Conservation (phyloP, 1,140 invertebrate genomes). For the Drosophila subobscura region DNA sequence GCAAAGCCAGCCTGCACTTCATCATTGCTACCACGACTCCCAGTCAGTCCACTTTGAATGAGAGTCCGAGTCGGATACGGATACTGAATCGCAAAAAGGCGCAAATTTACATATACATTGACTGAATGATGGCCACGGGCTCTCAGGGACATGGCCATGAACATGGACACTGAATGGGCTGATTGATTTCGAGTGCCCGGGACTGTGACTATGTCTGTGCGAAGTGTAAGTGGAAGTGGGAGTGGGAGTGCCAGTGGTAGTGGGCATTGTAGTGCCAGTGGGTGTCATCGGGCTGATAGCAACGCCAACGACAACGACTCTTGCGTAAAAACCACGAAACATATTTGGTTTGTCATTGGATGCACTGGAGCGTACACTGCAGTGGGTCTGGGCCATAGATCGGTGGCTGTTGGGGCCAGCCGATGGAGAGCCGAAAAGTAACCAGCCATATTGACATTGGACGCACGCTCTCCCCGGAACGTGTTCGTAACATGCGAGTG, state of each 20-base stretch:
- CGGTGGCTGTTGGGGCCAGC: conserved; percentile 25
- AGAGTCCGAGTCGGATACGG: conserved; percentile 20
- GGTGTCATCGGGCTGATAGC: conserved; percentile 14
- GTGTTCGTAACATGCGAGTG: background rate
- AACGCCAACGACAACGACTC: conserved; percentile 35
- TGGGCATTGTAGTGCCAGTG: conserved; percentile 1
- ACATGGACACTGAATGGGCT: conserved; percentile 46
- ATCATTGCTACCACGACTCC: conserved; percentile 67
- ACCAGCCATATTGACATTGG: conserved; percentile 73
- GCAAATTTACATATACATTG: conserved; percentile 81
- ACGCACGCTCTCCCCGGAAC: conserved; percentile 32
- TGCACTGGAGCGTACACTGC: conserved; percentile 58
- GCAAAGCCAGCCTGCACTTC: conserved; percentile 49
- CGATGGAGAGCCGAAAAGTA: conserved; percentile 67
- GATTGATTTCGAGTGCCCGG: conserved; percentile 72
- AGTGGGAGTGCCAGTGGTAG: background rate
- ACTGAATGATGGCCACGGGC: conserved; percentile 64
- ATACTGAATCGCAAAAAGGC: conserved; percentile 60
- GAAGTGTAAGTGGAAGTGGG: background rate
- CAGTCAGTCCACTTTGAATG: conserved; percentile 1
- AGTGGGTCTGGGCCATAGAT: conserved; percentile 12
- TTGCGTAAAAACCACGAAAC: conserved; percentile 80
- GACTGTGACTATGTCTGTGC: conserved; percentile 9
- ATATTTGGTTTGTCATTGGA: conserved; percentile 83
- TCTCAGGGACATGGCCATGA: conserved; percentile 17